Conservation (phyloP, 2,113 vertebrate species). For the Notarius quadriscutis region DNA sequence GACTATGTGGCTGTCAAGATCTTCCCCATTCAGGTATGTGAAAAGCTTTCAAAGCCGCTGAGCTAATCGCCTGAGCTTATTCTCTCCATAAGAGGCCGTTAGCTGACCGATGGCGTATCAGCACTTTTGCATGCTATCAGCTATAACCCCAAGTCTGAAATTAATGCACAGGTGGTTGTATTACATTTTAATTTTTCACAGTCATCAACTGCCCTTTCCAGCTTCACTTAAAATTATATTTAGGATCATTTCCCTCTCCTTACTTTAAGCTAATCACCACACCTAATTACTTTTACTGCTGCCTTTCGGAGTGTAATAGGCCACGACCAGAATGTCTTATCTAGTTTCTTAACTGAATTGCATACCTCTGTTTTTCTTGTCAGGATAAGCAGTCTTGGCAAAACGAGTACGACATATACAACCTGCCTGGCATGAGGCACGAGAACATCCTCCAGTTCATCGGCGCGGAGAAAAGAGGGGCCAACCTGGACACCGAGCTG, state of each 20-base stretch:
- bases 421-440: slow-evolving; percentile 93
- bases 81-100: slow-evolving; percentile 19
- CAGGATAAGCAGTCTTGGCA: slow-evolving; percentile 99
- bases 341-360: background rate
- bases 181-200: background rate
- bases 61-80: slow-evolving; percentile 37
- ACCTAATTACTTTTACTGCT: background rate
- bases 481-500: slow-evolving; percentile 91
- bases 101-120: slow-evolving; percentile 5
- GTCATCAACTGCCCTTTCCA: background rate
- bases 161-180: background rate
- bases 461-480: slow-evolving; percentile 92
- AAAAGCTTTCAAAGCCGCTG: slow-evolving; percentile 25
- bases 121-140: slow-evolving; percentile 19
- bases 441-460: slow-evolving; percentile 95
- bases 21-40: slow-evolving; percentile 91
- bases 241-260: background rate
- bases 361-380: background rate
- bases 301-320: background rate
- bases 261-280: background rate
- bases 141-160: background rate
- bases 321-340: background rate
- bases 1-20: slow-evolving; percentile 97
- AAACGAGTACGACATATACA: slow-evolving; percentile 98
- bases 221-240: background rate